Base-by-base conservation (phyloP, 2,113 vertebrate species). In the Equus quagga region DNA sequence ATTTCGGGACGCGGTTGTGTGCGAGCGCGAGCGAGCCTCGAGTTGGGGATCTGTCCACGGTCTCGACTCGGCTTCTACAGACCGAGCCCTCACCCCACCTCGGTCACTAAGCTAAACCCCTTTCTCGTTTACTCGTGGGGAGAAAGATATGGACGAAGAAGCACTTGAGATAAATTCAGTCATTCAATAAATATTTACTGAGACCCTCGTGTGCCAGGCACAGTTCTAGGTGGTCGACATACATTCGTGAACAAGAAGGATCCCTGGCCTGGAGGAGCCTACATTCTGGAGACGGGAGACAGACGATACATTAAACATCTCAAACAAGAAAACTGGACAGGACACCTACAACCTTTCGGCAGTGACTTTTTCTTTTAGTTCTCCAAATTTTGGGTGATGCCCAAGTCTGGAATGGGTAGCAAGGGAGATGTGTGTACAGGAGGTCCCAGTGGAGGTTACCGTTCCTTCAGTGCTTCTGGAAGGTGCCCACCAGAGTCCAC, bases 1-100 rank as follows among this genome's bases (percentile, higher is more conserved):
- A 9, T 10, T 93, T 88, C 51, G 7, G 31, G 23, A 41, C 6
- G 1, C 1, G 0, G 6, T 5, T 0, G 4, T 33, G 10, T 0
- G 0, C 12, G 0, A 6, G 18, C 19, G 0, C 6, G 0, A 0
- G 28, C 0, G 13, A 94, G 28, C 19, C 36, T 9, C 1, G 7
- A 6, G 2, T 6, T 44, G 23, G 65, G 88, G 23, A 17, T 92
- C 62, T 56, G 67, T 70, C 28, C 26, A 17, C 21, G 1, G 24
- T 56, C 6, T 75, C 4, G 2, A 24, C 7, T 28, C 4, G 0
- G 23, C 24, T 1, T 33, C 5, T 3, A 0, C 8, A 49, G 64
- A n/a, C 24, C 0, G 0, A 19, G 13, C 33, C 13, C 10, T 62
- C 13, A 8, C 62, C 60, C 21, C 21, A 36, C 19, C 49, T 62